These are phyloP conservation scores for Cydia pomonella DNA, from an alignment of 1,140 invertebrate species.

Conservation along the genomic window DNA sequence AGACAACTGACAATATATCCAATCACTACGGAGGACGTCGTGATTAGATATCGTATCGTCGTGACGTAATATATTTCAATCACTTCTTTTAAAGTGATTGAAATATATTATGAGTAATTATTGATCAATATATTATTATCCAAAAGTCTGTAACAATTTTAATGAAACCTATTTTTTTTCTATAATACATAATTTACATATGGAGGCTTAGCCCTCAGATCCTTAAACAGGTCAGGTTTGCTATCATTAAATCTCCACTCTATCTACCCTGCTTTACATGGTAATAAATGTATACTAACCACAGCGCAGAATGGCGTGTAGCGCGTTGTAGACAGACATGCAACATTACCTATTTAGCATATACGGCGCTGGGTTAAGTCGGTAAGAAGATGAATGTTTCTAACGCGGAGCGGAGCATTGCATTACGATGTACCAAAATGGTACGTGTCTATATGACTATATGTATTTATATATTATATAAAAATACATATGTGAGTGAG, in stretches of 20 bases:
- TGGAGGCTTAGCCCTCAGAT: not conserved
- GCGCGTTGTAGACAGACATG: constrained; percentile 30
- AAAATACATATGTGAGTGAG: no score
- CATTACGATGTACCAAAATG: constrained; percentile 11
- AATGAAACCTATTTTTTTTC: not conserved
- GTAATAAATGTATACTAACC: constrained; percentile 28
- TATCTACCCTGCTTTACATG: constrained; percentile 14
- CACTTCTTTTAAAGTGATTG: no score
- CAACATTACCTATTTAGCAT: constrained; percentile 28
- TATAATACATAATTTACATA: not conserved
- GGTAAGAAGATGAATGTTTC: constrained; percentile 32
- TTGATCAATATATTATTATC: no score
- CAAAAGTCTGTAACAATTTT: no score
- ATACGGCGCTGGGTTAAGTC: constrained; percentile 26
- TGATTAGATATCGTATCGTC: no score
- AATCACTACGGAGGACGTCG: no score
- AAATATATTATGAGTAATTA: no score
- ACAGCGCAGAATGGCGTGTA: constrained; percentile 12
- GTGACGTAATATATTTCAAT: no score
- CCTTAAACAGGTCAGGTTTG: not conserved
- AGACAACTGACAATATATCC: no score
- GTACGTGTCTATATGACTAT: no score
- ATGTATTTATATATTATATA: not conserved
- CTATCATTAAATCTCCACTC: constrained; percentile 18
- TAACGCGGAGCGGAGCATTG: not conserved